These are phyloP conservation scores for Drosophila micromelanica DNA, from an alignment of 1,140 invertebrate species.

Conservation along the genomic window DNA sequence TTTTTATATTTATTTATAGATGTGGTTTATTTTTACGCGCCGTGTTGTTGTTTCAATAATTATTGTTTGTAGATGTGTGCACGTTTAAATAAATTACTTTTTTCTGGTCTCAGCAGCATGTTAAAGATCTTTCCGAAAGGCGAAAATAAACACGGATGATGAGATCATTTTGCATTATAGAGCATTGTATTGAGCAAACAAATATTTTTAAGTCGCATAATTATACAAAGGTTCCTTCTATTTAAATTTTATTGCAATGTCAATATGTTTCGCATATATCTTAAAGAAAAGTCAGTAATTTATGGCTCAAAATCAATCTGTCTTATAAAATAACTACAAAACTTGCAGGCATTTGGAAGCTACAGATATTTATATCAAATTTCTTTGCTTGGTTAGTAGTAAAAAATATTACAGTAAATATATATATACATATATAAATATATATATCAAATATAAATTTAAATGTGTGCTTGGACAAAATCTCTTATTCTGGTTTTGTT, in stretches of 20 bases:
- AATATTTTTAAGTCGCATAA: slow-evolving; percentile 37
- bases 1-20: slow-evolving; percentile 65
- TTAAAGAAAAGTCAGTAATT: slow-evolving; percentile 67
- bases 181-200: slow-evolving; percentile 72
- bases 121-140: slow-evolving; percentile 70
- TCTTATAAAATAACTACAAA: slow-evolving; percentile 37
- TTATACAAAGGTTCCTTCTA: slow-evolving; percentile 40
- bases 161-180: slow-evolving; percentile 80
- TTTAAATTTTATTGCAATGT: slow-evolving; percentile 20
- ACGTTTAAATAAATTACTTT: slow-evolving; percentile 42
- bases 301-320: slow-evolving; percentile 53
- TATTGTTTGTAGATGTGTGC: slow-evolving; percentile 18
- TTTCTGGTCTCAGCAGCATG: slow-evolving; percentile 55
- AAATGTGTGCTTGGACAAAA: slow-evolving; percentile 16
- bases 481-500: slow-evolving; percentile 15
- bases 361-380: slow-evolving; percentile 21
- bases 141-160: slow-evolving; percentile 84
- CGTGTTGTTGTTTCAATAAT: slow-evolving; percentile 57
- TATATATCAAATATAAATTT: slow-evolving; percentile 14
- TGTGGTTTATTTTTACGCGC: slow-evolving; percentile 67
- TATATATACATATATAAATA: slow-evolving; percentile 4
- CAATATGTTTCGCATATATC: slow-evolving; percentile 21
- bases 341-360: slow-evolving; percentile 31
- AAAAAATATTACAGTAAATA: slow-evolving; percentile 31
- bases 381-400: slow-evolving; percentile 35